Conservation (phyloP, 2,113 vertebrate species). For the Hippocampus abdominalis region DNA sequence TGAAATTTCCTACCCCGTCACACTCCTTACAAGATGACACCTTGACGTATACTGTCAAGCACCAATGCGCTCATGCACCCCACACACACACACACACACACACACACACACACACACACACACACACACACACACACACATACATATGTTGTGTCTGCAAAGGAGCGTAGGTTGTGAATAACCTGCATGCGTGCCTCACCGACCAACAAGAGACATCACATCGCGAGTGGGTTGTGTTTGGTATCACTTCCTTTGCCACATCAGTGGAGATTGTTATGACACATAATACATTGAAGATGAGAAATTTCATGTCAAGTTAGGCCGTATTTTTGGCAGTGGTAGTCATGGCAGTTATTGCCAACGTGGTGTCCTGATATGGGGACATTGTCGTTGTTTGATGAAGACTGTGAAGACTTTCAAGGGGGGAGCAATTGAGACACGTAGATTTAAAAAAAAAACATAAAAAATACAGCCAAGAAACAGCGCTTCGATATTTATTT, state of each 20-base stretch:
- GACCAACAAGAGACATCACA: constrained; percentile 21
- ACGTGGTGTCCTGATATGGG: background rate
- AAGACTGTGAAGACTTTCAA: background rate
- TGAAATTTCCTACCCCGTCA: too few relatives aligned
- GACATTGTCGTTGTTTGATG: background rate
- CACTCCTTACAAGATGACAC: too few relatives aligned
- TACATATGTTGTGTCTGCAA: constrained; percentile 15
- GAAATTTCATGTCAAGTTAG: background rate
- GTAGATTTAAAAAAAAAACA: background rate
- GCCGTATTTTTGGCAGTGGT: background rate
- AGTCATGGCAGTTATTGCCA: background rate
- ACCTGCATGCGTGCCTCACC: constrained; percentile 27
- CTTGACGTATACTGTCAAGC: too few relatives aligned
- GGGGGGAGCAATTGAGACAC: too few relatives aligned
- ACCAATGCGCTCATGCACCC: too few relatives aligned
- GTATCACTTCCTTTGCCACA: constrained; percentile 37
- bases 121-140: constrained; percentile 6
- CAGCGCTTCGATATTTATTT: background rate
- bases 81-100: background rate
- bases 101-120: constrained; percentile 4
- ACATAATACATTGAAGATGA: background rate
- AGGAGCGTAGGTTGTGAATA: constrained; percentile 40
- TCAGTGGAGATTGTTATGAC: constrained; percentile 29
- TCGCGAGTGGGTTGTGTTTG: constrained; percentile 24
- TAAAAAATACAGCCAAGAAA: background rate